Conservation (phyloP, 2,797 vertebrate genomes). For the Zenarchopterus dispar region DNA sequence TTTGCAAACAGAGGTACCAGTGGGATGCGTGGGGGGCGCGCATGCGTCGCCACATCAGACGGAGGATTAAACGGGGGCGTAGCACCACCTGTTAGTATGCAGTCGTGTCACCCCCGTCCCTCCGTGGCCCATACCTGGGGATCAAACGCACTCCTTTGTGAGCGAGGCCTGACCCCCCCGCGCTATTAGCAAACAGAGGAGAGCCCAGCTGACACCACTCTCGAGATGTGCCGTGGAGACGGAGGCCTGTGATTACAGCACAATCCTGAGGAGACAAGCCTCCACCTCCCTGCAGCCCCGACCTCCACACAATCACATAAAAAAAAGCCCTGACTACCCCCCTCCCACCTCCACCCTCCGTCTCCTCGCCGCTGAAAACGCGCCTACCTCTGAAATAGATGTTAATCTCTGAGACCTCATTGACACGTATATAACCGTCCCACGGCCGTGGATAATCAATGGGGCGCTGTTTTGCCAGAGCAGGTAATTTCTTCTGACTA, state of each 20-base stretch:
- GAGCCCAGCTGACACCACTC: conserved; percentile 81
- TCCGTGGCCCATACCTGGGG: conserved; percentile 72
- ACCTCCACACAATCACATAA: conserved; percentile 35
- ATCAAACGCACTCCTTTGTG: conserved; percentile 80
- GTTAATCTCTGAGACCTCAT: conserved; percentile 80
- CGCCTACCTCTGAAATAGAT: conserved; percentile 79
- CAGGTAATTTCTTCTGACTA: conserved; percentile 69
- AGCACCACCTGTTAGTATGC: conserved; percentile 71
- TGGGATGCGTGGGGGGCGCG: conserved; percentile 27
- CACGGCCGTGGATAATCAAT: conserved; percentile 79
- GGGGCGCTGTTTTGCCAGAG: conserved; percentile 60
- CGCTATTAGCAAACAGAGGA: conserved; percentile 82
- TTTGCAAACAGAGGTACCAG: conserved; percentile 39
- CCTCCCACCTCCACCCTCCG: conserved; percentile 32
- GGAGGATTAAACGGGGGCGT: conserved; percentile 54
- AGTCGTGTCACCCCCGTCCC: conserved; percentile 66
- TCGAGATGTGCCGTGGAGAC: conserved; percentile 79
- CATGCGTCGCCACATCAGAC: conserved; percentile 17
- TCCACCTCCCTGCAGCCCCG: conserved; percentile 56
- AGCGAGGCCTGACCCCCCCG: conserved; percentile 73
- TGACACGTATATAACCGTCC: conserved; percentile 63
- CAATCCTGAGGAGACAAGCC: conserved; percentile 76
- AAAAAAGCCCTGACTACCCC: conserved; percentile 27
- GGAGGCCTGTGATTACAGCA: conserved; percentile 80
- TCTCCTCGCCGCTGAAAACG: conserved; percentile 32